A percentile compares a stretch with the other conserved stretches of the same genome.
These are phyloP conservation scores for Copidosoma aretas DNA, from an alignment of 2,888 invertebrate genomes.

Conservation along the genomic window DNA sequence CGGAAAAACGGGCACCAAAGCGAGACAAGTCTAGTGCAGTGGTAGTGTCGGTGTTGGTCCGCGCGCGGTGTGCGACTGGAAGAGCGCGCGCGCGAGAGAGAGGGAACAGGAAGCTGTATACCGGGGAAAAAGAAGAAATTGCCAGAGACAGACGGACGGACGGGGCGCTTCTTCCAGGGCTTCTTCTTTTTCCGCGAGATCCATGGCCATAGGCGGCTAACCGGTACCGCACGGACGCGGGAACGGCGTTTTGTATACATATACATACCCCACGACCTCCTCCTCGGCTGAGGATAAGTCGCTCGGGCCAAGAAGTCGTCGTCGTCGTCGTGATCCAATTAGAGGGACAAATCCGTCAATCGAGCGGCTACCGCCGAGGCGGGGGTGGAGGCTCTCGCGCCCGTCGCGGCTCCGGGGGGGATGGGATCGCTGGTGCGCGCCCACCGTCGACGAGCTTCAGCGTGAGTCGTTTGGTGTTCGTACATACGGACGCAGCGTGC, in stretches of 20 bases:
- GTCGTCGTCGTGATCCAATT: neutral
- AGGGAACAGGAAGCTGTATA: neutral
- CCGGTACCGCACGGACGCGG: slow-evolving; percentile 19
- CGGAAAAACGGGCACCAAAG: neutral
- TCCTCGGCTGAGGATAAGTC: too few relatives aligned
- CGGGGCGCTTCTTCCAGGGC: slow-evolving; percentile 17
- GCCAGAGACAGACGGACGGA: neutral
- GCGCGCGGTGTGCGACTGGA: neutral
- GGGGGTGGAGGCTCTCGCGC: too few relatives aligned
- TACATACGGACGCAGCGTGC: too few relatives aligned
- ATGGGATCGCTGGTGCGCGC: too few relatives aligned
- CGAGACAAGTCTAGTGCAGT: too few relatives aligned
- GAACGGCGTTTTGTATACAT: too few relatives aligned
- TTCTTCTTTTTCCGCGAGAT: slow-evolving; percentile 31
- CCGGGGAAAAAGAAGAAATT: neutral
- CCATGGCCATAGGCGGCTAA: slow-evolving; percentile 32
- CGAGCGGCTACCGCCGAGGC: too few relatives aligned
- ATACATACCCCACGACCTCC: too few relatives aligned
- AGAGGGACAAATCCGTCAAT: too few relatives aligned
- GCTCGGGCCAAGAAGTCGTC: neutral
- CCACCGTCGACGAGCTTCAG: too few relatives aligned
- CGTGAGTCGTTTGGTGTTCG: neutral
- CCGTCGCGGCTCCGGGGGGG: too few relatives aligned
- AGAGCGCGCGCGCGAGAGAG: neutral
- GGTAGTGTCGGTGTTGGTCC: neutral